phyloP scores from a whole-genome alignment of 2,888 invertebrate species.

The Drosophila nr. perissopoda region DNA sequence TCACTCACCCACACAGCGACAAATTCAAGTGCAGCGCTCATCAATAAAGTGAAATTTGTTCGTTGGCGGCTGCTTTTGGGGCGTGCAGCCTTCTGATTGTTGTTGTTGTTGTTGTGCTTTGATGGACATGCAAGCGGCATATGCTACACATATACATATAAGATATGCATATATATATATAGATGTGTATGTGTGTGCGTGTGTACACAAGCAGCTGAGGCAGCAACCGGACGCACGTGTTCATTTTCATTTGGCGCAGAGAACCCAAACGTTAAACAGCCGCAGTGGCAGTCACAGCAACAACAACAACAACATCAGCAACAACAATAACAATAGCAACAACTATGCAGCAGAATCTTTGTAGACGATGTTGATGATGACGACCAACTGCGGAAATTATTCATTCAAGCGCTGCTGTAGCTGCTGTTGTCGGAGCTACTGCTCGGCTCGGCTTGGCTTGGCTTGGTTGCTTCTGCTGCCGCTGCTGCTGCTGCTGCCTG shows the following conservation, averaged over 20 bases:
- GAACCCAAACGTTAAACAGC: slow-evolving; percentile 77
- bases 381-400: slow-evolving; percentile 75
- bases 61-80: slow-evolving; percentile 50
- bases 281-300: slow-evolving; percentile 38
- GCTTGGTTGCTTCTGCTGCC: slow-evolving; percentile 28
- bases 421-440: slow-evolving; percentile 20
- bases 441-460: slow-evolving; percentile 17
- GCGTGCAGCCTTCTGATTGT: slow-evolving; percentile 53
- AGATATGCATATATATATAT: slow-evolving; percentile 1
- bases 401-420: slow-evolving; percentile 68
- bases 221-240: slow-evolving; percentile 82
- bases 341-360: slow-evolving; percentile 59
- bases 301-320: slow-evolving; percentile 27
- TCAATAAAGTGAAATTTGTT: slow-evolving; percentile 74
- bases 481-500: slow-evolving; percentile 20
- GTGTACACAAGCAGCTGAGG: slow-evolving; percentile 52
- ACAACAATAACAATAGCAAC: slow-evolving; percentile 26
- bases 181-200: slow-evolving; percentile 27
- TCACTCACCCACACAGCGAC: slow-evolving; percentile 47
- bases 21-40: slow-evolving; percentile 75
- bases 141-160: slow-evolving; percentile 38
- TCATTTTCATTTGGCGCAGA: slow-evolving; percentile 82
- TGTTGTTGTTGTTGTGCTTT: slow-evolving; percentile 47
- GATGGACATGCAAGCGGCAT: slow-evolving; percentile 58
- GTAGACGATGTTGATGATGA: slow-evolving; percentile 56